phyloP scores from a whole-genome alignment of 92 coral and sea anemone species.

The Plumapathes pennacea region DNA sequence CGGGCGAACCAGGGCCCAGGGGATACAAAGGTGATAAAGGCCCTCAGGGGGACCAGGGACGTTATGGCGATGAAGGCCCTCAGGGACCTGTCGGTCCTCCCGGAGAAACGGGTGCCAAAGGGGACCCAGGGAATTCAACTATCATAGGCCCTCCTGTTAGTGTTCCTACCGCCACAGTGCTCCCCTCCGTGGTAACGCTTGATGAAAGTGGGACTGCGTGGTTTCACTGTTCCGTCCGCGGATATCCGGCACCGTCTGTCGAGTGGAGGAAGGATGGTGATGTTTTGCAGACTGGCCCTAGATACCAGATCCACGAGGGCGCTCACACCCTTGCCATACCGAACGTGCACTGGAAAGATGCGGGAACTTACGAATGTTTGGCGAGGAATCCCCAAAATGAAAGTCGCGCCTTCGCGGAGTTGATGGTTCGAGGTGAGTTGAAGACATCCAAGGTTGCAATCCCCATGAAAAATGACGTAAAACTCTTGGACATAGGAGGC shows the following conservation, averaged over 20 bases:
- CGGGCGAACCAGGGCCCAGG: constrained; percentile 48
- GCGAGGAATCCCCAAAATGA: constrained; percentile 41
- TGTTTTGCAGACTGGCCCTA: constrained; percentile 17
- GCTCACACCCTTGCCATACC: constrained; percentile 33
- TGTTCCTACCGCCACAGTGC: constrained; percentile 31
- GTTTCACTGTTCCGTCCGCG: constrained; percentile 43
- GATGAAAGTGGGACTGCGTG: constrained; percentile 59
- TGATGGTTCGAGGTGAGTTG: constrained; percentile 59
- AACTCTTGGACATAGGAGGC: background rate
- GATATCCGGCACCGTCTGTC: constrained; percentile 39
- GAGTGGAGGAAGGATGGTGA: constrained; percentile 55
- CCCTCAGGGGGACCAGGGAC: background rate
- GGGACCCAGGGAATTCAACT: constrained; percentile 30
- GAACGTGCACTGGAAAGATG: constrained; percentile 47
- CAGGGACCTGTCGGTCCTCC: constrained; percentile 30
- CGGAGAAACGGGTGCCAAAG: constrained; percentile 40
- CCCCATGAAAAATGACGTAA: background rate
- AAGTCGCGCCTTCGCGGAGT: constrained; percentile 37
- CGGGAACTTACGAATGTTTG: constrained; percentile 60
- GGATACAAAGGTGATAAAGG: constrained; percentile 49
- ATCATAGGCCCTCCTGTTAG: constrained; percentile 1
- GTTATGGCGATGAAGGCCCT: constrained; percentile 42
- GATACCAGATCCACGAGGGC: constrained; percentile 18
- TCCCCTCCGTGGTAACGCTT: constrained; percentile 56
- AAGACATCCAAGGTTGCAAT: background rate